A percentile compares a stretch with the other conserved stretches of the same genome.
These are phyloP conservation scores for Helicoverpa zea DNA, from an alignment of 1,140 invertebrate species.

Conservation along the genomic window DNA sequence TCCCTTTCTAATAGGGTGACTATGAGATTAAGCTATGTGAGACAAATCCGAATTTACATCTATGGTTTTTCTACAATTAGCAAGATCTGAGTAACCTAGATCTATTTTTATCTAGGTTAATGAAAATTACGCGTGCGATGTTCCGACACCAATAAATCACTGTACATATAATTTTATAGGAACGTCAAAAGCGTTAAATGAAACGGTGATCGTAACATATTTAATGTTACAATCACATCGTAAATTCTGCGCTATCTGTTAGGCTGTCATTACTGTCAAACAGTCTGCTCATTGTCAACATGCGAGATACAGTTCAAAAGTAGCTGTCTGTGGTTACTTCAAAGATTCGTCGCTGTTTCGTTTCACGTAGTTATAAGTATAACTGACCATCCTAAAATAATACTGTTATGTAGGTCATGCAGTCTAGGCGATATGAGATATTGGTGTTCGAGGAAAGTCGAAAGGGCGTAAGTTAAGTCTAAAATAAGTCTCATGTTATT, in stretches of 20 bases:
- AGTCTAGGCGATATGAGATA: conserved; percentile 49
- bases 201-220: conserved; percentile 4
- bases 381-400: conserved; percentile 48
- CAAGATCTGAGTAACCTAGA: background rate
- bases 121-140: background rate
- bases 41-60: too few relatives aligned
- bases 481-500: conserved; percentile 38
- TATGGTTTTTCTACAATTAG: background rate
- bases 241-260: conserved; percentile 37
- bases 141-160: conserved; percentile 13
- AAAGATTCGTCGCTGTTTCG: conserved; percentile 48
- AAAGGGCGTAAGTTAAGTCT: conserved; percentile 37
- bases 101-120: conserved; percentile 2
- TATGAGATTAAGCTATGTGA: too few relatives aligned
- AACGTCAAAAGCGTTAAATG: background rate
- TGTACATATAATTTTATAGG: background rate
- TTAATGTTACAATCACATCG: conserved; percentile 38
- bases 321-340: conserved; percentile 33
- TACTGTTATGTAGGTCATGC: conserved; percentile 44
- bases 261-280: conserved; percentile 13
- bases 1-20: too few relatives aligned
- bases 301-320: conserved; percentile 39
- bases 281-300: conserved; percentile 47
- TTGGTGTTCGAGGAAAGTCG: conserved; percentile 28
- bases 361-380: conserved; percentile 50